Percentiles rank a stretch among this genome's conserved stretches.
phyloP scores from a whole-genome alignment of 1,140 invertebrate genomes.

The Drosophila ercepeae region DNA sequence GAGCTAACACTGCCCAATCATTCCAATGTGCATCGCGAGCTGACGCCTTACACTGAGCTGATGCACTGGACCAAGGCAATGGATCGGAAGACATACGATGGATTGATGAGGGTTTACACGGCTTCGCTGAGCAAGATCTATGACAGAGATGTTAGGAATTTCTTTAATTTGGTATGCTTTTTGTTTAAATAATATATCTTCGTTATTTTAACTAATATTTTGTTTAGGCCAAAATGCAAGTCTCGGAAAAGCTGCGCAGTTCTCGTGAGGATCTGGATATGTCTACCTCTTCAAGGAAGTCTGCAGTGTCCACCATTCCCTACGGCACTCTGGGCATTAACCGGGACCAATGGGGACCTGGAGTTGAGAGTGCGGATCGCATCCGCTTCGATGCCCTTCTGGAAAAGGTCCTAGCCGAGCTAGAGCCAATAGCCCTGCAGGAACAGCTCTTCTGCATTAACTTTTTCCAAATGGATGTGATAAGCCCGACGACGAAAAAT shows the following conservation, averaged over 20 bases:
- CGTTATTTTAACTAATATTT: neutral
- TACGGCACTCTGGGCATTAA: conserved; percentile 81
- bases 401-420: conserved; percentile 89
- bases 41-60: conserved; percentile 93
- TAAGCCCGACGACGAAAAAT: conserved; percentile 85
- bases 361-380: conserved; percentile 74
- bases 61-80: conserved; percentile 96
- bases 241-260: conserved; percentile 75
- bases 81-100: conserved; percentile 92
- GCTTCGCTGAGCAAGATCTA: conserved; percentile 92
- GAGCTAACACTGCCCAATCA: conserved; percentile 91
- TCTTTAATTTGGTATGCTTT: conserved; percentile 88
- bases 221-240: conserved; percentile 85
- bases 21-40: conserved; percentile 91
- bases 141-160: conserved; percentile 91
- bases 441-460: conserved; percentile 98
- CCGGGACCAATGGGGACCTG: conserved; percentile 77
- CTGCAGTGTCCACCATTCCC: conserved; percentile 67
- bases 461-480: conserved; percentile 94
- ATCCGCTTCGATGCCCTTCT: conserved; percentile 83
- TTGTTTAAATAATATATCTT: neutral
- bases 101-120: conserved; percentile 92
- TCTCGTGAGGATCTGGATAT: conserved; percentile 78
- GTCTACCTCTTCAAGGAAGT: conserved; percentile 72
- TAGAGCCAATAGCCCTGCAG: conserved; percentile 95